Evolutionary conservation across 1,140 invertebrate genomes (phyloP).

Genomic region (Drosophila nasuta): DNA sequence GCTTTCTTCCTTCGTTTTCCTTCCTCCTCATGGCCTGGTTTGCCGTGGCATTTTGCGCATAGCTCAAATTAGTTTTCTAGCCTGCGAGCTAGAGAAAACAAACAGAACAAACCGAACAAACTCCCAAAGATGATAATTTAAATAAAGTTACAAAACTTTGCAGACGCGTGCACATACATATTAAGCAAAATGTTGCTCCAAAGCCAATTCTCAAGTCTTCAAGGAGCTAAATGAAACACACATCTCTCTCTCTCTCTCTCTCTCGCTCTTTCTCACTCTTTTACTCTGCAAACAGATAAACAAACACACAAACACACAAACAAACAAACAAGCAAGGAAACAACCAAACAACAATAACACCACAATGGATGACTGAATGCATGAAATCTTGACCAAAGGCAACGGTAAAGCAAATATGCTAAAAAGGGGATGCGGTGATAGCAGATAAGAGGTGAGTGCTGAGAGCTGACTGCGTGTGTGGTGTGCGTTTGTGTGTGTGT

Average conservation of each 20-base stretch:
- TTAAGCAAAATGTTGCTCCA: constrained; percentile 41
- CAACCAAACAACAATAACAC: constrained; percentile 49
- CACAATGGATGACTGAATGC: constrained; percentile 36
- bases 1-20: not conserved
- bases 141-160: constrained; percentile 63
- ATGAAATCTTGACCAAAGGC: constrained; percentile 46
- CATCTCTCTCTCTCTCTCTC: constrained; percentile 10
- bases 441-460: not conserved
- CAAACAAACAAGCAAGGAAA: constrained; percentile 20
- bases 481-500: not conserved
- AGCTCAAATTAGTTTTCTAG: constrained; percentile 37
- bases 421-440: not conserved
- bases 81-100: constrained; percentile 17
- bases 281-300: constrained; percentile 19
- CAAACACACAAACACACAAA: constrained; percentile 21
- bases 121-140: constrained; percentile 59
- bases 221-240: constrained; percentile 20
- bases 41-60: constrained; percentile 10
- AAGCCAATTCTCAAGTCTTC: constrained; percentile 17
- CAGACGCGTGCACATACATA: constrained; percentile 38
- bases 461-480: not conserved
- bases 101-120: constrained; percentile 36
- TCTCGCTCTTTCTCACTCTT: not conserved
- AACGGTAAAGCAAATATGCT: constrained; percentile 38
- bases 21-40: not conserved